A percentile compares a stretch with the other conserved stretches of the same genome.
Evolutionary conservation across 2,888 invertebrate genomes (phyloP).

Genomic region (Rapana venosa): DNA sequence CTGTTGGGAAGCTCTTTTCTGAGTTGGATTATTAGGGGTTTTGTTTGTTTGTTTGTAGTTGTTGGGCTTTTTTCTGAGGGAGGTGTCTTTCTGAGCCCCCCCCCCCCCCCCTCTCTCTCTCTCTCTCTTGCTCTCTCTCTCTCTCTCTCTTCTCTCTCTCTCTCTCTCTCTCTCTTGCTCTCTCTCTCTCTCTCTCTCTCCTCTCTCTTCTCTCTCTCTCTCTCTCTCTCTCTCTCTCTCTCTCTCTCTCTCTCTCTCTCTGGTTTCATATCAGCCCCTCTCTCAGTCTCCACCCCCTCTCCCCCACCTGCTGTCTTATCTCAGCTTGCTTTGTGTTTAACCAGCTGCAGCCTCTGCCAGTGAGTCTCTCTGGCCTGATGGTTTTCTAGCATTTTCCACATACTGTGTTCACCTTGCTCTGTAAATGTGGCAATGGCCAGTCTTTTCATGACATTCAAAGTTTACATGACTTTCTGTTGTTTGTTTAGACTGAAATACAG

Average conservation of each 20-base stretch:
- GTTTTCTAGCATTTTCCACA: background rate
- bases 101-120: background rate
- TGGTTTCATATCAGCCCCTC: background rate
- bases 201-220: background rate
- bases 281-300: background rate
- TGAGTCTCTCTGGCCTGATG: background rate
- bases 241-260: background rate
- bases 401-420: too few relatives aligned
- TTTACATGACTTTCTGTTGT: too few relatives aligned
- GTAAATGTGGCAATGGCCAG: too few relatives aligned
- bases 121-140: background rate
- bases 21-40: background rate
- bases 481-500: too few relatives aligned
- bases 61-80: too few relatives aligned
- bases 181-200: background rate
- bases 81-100: background rate
- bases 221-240: background rate
- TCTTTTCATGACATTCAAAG: too few relatives aligned
- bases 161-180: constrained; percentile 8
- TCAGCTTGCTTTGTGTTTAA: background rate
- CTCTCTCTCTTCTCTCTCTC: background rate
- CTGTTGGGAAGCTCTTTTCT: background rate
- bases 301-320: background rate
- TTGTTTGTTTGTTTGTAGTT: too few relatives aligned
- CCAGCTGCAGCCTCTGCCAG: background rate